These are phyloP conservation scores for Amphilophus citrinellus DNA, from an alignment of 2,113 vertebrate species.

Conservation along the genomic window DNA sequence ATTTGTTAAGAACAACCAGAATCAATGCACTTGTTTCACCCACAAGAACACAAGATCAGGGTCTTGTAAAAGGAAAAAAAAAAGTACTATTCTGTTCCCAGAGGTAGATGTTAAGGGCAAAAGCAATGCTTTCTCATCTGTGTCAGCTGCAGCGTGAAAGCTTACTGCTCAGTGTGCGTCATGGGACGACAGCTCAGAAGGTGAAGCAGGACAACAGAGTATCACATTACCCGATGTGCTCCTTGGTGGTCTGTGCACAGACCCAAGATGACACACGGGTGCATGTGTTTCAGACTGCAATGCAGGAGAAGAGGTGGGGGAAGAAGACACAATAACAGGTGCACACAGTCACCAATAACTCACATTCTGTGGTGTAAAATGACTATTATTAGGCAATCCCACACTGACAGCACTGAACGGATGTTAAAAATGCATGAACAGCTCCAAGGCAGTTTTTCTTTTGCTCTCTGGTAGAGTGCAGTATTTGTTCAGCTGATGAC, in stretches of 20 bases:
- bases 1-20: not conserved
- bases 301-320: constrained; percentile 31
- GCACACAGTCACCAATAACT: constrained; percentile 44
- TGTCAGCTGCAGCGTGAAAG: constrained; percentile 19
- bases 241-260: constrained; percentile 34
- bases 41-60: not conserved
- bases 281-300: constrained; percentile 47
- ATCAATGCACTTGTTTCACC: not conserved
- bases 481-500: not conserved
- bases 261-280: constrained; percentile 43
- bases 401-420: constrained; percentile 30
- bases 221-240: constrained; percentile 22
- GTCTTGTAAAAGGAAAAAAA: not conserved
- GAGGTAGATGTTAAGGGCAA: not conserved
- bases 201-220: constrained; percentile 46
- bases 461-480: not conserved
- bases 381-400: constrained; percentile 45
- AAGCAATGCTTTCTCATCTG: constrained; percentile 13
- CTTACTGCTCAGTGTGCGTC: constrained; percentile 30
- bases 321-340: constrained; percentile 42
- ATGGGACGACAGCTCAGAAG: constrained; percentile 45
- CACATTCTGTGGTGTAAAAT: constrained; percentile 31
- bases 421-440: constrained; percentile 32
- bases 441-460: constrained; percentile 21
- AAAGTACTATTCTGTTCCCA: not conserved